Evolutionary conservation across 1,140 invertebrate species (phyloP), one percentile per base, ranked within the genome.

Genomic region (Saccostrea echinata): DNA sequence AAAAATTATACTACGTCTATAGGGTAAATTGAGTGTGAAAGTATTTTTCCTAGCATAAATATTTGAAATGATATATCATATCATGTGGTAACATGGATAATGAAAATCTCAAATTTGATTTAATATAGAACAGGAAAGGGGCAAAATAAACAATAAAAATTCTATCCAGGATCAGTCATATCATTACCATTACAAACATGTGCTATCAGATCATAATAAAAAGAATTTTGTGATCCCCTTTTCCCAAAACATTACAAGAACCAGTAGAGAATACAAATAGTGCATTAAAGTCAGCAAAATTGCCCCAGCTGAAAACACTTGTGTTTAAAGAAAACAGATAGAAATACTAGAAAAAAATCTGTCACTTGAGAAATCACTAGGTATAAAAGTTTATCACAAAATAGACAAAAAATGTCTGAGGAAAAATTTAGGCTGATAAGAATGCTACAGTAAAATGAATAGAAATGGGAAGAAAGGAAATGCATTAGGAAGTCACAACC

Each of bases 101-200:
- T 18, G 68, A 76, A 76, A 76, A 76, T 76, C 30, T 30, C 27
- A 33, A 76, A 71, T 16, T 30, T 3, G 27, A 76, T 30, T 30
- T 13, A 76, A 33, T 33, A 76, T 76, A 33, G 27, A 76, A 33
- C 16, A 76, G 55, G n/a, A 61, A 21, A 61, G 16, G 68, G 27
- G 27, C 18, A 76, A 76, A 76, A 76, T 76, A 76, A 76, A 76
- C 68, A 76, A 76, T 76, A 30, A 43, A 76, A 76, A 76, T 76
- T 30, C 30, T 76, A 76, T 76, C 68, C 68, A 30, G 30, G 68
- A 76, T 76, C 68, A 76, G 68, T 16, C 68, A 30, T 76, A 76
- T 76, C 68, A 76, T 27, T 16, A 27, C 16, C 68, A 76, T 76
- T 76, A 33, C 68, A 76, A 76, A 76, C 68, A 76, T 76, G 68